Evolutionary conservation across 2,888 invertebrate genomes (phyloP), one percentile per base, ranked within the genome.

Genomic region (Calameuta filiformis): DNA sequence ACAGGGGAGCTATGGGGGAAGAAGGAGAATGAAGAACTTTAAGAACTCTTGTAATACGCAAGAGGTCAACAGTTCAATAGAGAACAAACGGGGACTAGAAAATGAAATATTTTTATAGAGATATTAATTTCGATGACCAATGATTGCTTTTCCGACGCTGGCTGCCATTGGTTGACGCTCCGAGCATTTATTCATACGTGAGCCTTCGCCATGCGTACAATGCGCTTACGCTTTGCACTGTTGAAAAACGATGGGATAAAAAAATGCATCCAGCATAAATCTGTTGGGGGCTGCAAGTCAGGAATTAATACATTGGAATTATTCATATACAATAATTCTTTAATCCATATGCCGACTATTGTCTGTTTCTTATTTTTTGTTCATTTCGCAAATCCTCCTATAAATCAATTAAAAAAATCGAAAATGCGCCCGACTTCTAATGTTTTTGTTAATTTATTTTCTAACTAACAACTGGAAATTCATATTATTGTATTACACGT

Each of bases 21-120:
- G 35, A 40, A 31, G 15, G 40, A 76, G 73, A 68, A 75, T 35
- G 76, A 76, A 77, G 69, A 56, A 56, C 56, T 56, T 56, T 56
- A 9, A 23, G 56, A 56, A 23, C 56, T 56, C 56, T 56, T 23
- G 56, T 56, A 9, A 23, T 23, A 23, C 6, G 23, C 1, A 56
- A 56, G 23, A 56, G 56, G 56, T 56, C 56, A 56, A 23, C 23
- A 56, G 56, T 56, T 56, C 56, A 56, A 56, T 23, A 56, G 56
- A 56, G 23, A 23, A 23, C 15, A 23, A 56, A 56, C 56, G 56
- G 9, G 9, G 23, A 23, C 23, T 23, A 15, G 9, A 9, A 56
- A 56, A 23, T 23, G 56, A 56, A 56, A 56, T 23, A 15, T 56
- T 56, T 56, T 56, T 15, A 23, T 56, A 3, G 0, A 56, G 23